Base-by-base conservation (phyloP, 2,113 vertebrate genomes). In the Brachyistius frenatus region DNA sequence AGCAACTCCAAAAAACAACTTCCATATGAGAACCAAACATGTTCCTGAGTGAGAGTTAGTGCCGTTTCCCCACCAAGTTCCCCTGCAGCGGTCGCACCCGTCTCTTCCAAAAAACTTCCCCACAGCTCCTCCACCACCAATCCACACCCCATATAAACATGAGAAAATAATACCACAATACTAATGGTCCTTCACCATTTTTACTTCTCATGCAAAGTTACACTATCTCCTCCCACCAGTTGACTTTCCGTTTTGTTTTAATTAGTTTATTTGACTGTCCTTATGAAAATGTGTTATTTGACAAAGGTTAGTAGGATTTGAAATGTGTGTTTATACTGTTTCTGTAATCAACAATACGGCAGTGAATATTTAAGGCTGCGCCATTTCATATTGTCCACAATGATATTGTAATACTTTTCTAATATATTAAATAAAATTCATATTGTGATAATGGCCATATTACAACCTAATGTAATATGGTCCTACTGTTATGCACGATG, bases 41-140 rank as follows among this genome's bases (percentile, higher is more conserved):
- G 30, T 5, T 61, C 35, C 16, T 9, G 15, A 16, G 9, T 31
- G 32, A 41, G 13, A 58, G 41, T 73, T 2, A 62, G 31, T 32
- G 23, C 52, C 15, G 3, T 44, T 55, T 33, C 57, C 7, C 39
- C 58, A 39, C 33, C 66, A 61, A 2, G 31, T 49, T 62, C 9
- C 33, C 60, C 46, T 50, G 50, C 54, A 71, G 71, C 16, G 6
- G 69, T 68, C 33, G 49, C 68, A 76, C 76, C 61, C 4, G 5
- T 41, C 36, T 69, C 53, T 4, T 69, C 55, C 49, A n/a, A 46
- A 72, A 81, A 49, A 6, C 56, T 69, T 61, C 39, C 23, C 74
- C 60, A 60, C 36, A 73, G 68, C 67, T 78, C 50, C 62, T 1
- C 74, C 86, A 58, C 72, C 86, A 84, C 81, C 57, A 84, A 66